phyloP scores from a whole-genome alignment of 2,888 invertebrate genomes.

The Zygothrica quintamaculata region DNA sequence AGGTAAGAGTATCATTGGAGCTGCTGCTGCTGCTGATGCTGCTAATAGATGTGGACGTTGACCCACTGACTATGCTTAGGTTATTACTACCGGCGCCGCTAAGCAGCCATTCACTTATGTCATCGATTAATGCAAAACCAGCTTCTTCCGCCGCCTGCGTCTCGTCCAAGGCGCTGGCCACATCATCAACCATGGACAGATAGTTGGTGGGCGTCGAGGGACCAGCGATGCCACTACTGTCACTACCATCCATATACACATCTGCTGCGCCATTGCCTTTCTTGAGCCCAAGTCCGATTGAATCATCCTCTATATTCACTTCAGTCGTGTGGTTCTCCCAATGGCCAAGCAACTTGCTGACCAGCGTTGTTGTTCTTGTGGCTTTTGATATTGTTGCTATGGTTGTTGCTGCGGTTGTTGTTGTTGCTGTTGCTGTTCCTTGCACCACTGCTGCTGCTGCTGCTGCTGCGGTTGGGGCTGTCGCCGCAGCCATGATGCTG shows the following conservation, averaged over 20 bases:
- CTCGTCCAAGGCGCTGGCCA: slow-evolving; percentile 44
- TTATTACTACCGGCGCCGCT: slow-evolving; percentile 44
- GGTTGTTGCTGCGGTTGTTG: slow-evolving; percentile 30
- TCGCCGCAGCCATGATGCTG: slow-evolving; percentile 47
- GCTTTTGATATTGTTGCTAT: slow-evolving; percentile 32
- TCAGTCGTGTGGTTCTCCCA: slow-evolving; percentile 41
- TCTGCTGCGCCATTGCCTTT: slow-evolving; percentile 8
- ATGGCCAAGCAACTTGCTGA: slow-evolving; percentile 50
- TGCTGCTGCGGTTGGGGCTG: slow-evolving; percentile 30
- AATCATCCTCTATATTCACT: neutral
- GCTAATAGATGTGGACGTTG: slow-evolving; percentile 26
- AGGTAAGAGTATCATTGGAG: slow-evolving; percentile 58
- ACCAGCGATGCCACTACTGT: slow-evolving; percentile 20
- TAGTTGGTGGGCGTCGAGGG: slow-evolving; percentile 48
- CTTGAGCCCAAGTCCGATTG: neutral
- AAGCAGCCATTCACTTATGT: slow-evolving; percentile 71
- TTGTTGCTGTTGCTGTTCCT: slow-evolving; percentile 29
- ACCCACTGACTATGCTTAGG: slow-evolving; percentile 18
- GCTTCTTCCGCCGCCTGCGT: slow-evolving; percentile 54
- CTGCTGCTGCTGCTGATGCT: slow-evolving; percentile 16
- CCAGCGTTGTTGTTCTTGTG: slow-evolving; percentile 37
- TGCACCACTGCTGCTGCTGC: slow-evolving; percentile 25
- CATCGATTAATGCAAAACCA: slow-evolving; percentile 68
- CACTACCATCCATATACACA: slow-evolving; percentile 2
- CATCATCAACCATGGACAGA: slow-evolving; percentile 60